Evolutionary conservation across 2,888 invertebrate species (phyloP).

Genomic region (Tholera decimalis): DNA sequence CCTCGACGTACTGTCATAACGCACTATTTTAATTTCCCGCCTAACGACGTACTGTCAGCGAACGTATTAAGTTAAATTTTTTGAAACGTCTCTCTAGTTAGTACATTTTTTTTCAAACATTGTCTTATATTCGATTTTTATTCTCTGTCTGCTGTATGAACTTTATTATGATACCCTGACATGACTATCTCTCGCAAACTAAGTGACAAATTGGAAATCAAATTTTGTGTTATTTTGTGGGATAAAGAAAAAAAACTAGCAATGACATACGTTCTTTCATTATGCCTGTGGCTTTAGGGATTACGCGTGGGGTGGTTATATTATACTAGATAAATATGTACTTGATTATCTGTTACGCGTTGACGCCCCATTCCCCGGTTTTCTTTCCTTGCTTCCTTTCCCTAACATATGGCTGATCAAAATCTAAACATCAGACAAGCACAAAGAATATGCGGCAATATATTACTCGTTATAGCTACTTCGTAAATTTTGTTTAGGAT

Average conservation of each 20-base stretch:
- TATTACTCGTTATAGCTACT: constrained; percentile 57
- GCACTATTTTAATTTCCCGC: too few relatives aligned
- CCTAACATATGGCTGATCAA: constrained; percentile 62
- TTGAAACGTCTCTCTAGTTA: too few relatives aligned
- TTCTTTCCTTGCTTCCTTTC: constrained; percentile 52
- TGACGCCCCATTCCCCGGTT: constrained; percentile 46
- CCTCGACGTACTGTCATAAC: too few relatives aligned
- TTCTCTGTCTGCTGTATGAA: too few relatives aligned
- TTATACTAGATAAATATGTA: constrained; percentile 34
- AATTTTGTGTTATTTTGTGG: too few relatives aligned
- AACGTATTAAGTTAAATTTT: too few relatives aligned
- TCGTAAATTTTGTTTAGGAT: constrained; percentile 51
- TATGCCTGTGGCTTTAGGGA: constrained; percentile 1
- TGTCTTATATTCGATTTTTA: too few relatives aligned
- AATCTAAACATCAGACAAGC: constrained; percentile 60
- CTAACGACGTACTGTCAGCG: too few relatives aligned
- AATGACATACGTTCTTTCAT: neutral
- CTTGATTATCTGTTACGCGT: constrained; percentile 52
- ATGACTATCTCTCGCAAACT: too few relatives aligned
- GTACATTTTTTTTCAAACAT: too few relatives aligned
- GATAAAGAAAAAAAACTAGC: neutral
- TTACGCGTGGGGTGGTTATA: constrained; percentile 17
- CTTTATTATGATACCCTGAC: too few relatives aligned
- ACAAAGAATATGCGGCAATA: constrained; percentile 59
- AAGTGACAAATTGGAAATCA: too few relatives aligned